phyloP scores from a whole-genome alignment of 2,797 vertebrate species.

The Falco cherrug region DNA sequence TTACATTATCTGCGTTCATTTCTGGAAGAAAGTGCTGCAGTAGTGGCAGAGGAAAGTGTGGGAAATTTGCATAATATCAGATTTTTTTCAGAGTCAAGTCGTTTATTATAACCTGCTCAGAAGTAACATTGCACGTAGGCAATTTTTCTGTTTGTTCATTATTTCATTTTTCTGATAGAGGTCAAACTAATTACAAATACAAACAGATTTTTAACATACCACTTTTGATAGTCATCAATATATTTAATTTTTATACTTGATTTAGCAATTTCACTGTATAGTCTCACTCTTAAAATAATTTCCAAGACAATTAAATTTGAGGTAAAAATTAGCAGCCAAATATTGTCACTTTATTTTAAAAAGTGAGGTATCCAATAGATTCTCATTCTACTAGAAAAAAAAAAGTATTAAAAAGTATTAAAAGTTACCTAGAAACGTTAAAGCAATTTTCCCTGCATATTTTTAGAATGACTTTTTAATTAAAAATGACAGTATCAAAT shows the following conservation, averaged over 20 bases:
- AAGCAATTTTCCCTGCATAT: not conserved
- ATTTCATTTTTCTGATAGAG: not conserved
- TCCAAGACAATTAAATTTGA: not conserved
- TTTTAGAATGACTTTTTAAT: slow-evolving; percentile 11
- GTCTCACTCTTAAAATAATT: not conserved
- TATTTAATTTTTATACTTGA: not conserved
- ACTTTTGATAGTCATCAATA: not conserved
- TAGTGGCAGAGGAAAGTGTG: not conserved
- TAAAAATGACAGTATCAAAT: slow-evolving; percentile 18
- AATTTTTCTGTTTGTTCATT: not conserved
- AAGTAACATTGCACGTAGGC: not conserved
- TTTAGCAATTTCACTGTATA: not conserved
- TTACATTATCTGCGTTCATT: not conserved
- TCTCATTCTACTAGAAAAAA: not conserved
- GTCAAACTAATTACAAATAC: not conserved
- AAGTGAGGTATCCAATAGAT: not conserved
- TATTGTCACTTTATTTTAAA: not conserved
- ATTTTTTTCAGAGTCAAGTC: not conserved
- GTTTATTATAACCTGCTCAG: not conserved
- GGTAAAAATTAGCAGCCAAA: not conserved
- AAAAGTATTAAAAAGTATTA: not conserved
- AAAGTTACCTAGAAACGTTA: not conserved
- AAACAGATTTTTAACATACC: not conserved
- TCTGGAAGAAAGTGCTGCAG: not conserved
- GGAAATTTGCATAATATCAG: not conserved